Conservation (phyloP, 2,888 invertebrate genomes). For the Agrilus cyanescens region DNA sequence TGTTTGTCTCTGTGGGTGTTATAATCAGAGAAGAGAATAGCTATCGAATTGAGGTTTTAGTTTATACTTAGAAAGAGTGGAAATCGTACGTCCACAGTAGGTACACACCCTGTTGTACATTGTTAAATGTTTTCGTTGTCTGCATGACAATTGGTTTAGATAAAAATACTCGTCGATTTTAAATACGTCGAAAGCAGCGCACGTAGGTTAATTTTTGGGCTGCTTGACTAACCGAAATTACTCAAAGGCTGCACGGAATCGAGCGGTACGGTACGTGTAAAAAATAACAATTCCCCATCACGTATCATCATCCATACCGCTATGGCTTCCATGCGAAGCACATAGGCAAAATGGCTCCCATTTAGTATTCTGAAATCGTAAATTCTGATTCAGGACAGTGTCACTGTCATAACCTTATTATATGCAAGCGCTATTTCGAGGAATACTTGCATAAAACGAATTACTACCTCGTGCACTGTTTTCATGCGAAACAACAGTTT, state of each 20-base stretch:
- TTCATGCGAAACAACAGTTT: no score
- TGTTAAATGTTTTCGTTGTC: no score
- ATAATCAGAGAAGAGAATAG: no score
- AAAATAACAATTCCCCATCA: constrained; percentile 25
- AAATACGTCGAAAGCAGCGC: constrained; percentile 1
- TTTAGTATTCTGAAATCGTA: constrained; percentile 26
- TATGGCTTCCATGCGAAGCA: constrained; percentile 13
- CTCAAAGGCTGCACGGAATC: constrained; percentile 10
- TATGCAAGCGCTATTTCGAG: no score
- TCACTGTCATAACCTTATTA: constrained; percentile 14
- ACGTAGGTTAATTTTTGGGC: background rate
- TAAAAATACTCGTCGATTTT: background rate
- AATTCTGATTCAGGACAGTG: constrained; percentile 25
- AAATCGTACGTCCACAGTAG: no score
- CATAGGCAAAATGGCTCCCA: constrained; percentile 26
- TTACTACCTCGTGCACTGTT: no score
- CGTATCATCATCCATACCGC: constrained; percentile 17
- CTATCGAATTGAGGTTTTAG: no score
- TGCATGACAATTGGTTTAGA: no score
- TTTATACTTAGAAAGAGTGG: no score
- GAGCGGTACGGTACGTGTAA: constrained; percentile 8
- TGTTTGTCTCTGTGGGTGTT: no score
- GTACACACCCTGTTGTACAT: no score
- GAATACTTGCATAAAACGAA: no score
- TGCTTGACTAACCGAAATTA: constrained; percentile 5